Conservation (phyloP, 1,140 invertebrate genomes). For the Sarcophaga peregrina region DNA sequence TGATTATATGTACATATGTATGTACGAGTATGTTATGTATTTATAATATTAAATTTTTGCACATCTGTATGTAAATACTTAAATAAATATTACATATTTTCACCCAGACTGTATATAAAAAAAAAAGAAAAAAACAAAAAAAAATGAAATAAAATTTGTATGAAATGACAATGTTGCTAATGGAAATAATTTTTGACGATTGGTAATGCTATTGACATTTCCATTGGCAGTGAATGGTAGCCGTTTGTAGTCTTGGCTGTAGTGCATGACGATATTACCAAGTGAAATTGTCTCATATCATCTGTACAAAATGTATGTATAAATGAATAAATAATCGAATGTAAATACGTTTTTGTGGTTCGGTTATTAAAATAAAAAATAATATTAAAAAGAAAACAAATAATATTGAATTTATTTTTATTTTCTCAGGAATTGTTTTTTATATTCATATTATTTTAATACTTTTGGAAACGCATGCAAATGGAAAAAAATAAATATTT, state of each 20-base stretch:
- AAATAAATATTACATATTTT: neutral
- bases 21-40: neutral
- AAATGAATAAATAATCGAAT: conserved; percentile 12
- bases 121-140: too few relatives aligned
- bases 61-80: conserved; percentile 1
- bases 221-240: neutral
- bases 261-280: neutral
- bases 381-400: too few relatives aligned
- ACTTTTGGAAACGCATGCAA: too few relatives aligned
- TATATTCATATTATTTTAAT: too few relatives aligned
- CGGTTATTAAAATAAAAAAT: neutral
- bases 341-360: neutral
- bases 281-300: conserved; percentile 4
- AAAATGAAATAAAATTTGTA: neutral
- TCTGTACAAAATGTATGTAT: neutral
- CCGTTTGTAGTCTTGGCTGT: neutral
- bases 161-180: conserved; percentile 1
- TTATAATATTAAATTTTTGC: neutral
- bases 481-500: too few relatives aligned
- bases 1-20: too few relatives aligned
- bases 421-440: too few relatives aligned
- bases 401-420: too few relatives aligned
- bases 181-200: conserved; percentile 1
- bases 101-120: too few relatives aligned
- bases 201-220: neutral